Conservation (phyloP, 2,113 vertebrate genomes). For the Sebastes fasciatus region DNA sequence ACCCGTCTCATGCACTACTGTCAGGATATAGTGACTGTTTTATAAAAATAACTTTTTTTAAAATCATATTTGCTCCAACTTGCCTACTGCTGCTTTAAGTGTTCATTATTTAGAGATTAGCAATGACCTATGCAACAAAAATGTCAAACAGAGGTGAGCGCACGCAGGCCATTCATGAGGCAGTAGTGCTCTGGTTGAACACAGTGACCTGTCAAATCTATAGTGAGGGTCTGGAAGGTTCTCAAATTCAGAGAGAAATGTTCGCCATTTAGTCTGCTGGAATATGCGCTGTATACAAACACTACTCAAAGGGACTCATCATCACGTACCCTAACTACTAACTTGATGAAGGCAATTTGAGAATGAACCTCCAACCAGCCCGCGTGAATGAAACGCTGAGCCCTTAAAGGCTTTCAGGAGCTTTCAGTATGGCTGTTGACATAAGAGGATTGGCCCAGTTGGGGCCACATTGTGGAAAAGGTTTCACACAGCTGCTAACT, state of each 20-base stretch:
- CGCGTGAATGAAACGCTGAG: conserved; percentile 57
- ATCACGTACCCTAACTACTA: not conserved
- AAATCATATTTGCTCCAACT: no score
- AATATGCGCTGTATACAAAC: not conserved
- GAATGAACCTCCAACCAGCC: conserved; percentile 24
- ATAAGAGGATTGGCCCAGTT: conserved; percentile 79
- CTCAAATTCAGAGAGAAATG: conserved; percentile 14
- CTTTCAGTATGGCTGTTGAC: conserved; percentile 56
- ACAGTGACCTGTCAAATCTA: conserved; percentile 6
- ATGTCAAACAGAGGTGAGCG: not conserved
- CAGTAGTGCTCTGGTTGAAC: rapidly evolving
- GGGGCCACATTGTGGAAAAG: conserved; percentile 56
- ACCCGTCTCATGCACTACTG: no score
- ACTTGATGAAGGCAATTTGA: conserved; percentile 17
- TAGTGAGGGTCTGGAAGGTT: conserved; percentile 38
- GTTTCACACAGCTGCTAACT: conserved; percentile 56
- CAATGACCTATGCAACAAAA: not conserved
- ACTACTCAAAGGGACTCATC: not conserved
- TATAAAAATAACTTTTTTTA: no score
- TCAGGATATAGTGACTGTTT: no score
- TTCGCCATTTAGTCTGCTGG: not conserved
- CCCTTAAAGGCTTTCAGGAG: conserved; percentile 66
- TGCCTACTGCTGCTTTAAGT: no score
- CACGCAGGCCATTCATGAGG: not conserved
- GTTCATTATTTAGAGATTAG: not conserved